Evolutionary conservation across 1,140 invertebrate species (phyloP), one percentile per base, ranked within the genome.

Genomic region (Philaenus spumarius): DNA sequence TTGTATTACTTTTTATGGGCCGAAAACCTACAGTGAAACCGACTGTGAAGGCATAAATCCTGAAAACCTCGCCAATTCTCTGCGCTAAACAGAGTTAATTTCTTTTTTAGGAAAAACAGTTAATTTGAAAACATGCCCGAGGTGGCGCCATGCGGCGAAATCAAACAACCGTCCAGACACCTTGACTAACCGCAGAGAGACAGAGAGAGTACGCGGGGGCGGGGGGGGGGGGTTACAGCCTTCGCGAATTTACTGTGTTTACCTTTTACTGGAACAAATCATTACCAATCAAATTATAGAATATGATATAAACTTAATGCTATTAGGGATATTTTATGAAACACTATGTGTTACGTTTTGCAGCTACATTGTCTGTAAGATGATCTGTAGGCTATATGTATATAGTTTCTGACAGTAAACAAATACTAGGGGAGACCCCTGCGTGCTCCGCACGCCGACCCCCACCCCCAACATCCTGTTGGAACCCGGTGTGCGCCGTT

Each of bases 41-140:
- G 45, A 17, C 17, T 30, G 6, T 19, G n/a, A 30, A 14, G 7
- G 50, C 50, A 53, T 53, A 53, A 53, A 53, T 53, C 50, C 50
- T 30, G 26, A 9, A 15, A 12, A 22, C 50, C 22, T 37, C 30
- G 30, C 50, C 35, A 53, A 37, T 35, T 19, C 30, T 30, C 50
- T 19, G 24, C 26, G 26, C 26, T 30, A 30, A 30, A 30, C 26
- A 9, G 26, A 30, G 50, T 53, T 53, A 53, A 53, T 53, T 53
- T 53, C 50, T 53, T 53, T 53, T 53, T 53, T 53, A 53, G 50
- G 50, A 53, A 53, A 53, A 53, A 39, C 50, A 53, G 50, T 53
- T 53, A 53, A 53, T 53, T 53, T 53, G 50, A 50, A 50, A 50
- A 17, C 19, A 30, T 30, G 26, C 50, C 34, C 6, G 15, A 19